A percentile compares a stretch with the other conserved stretches of the same genome.
Evolutionary conservation across 2,113 vertebrate genomes (phyloP).

Genomic region (Grus americana): DNA sequence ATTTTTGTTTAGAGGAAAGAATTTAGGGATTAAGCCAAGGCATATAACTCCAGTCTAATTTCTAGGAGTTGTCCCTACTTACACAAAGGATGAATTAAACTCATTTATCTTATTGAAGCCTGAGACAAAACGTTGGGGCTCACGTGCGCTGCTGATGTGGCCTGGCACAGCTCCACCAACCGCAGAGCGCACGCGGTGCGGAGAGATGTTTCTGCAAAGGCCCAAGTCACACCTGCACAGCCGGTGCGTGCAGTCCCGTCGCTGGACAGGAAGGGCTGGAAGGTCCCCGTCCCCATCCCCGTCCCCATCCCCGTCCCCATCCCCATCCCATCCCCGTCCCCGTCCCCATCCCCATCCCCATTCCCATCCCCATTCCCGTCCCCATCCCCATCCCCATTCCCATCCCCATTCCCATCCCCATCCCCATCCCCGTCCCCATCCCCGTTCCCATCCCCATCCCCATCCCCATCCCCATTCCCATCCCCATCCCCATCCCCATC

Average conservation of each 20-base stretch:
- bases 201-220: not conserved
- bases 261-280: rapidly evolving
- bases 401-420: too few relatives aligned
- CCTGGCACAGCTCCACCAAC: not conserved
- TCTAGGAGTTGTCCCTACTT: slow-evolving; percentile 3
- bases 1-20: not conserved
- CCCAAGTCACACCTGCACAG: not conserved
- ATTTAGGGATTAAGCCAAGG: not conserved
- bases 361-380: too few relatives aligned
- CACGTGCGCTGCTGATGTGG: not conserved
- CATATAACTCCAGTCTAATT: not conserved
- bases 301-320: too few relatives aligned
- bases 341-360: too few relatives aligned
- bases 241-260: not conserved
- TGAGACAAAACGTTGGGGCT: not conserved
- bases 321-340: too few relatives aligned
- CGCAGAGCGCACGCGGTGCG: rapidly evolving
- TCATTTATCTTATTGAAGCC: slow-evolving; percentile 39
- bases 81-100: slow-evolving; percentile 47
- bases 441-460: too few relatives aligned
- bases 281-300: too few relatives aligned
- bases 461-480: too few relatives aligned
- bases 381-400: too few relatives aligned
- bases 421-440: too few relatives aligned
- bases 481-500: too few relatives aligned